phyloP scores from a whole-genome alignment of 1,140 invertebrate species.

The Drosophila cardini region DNA sequence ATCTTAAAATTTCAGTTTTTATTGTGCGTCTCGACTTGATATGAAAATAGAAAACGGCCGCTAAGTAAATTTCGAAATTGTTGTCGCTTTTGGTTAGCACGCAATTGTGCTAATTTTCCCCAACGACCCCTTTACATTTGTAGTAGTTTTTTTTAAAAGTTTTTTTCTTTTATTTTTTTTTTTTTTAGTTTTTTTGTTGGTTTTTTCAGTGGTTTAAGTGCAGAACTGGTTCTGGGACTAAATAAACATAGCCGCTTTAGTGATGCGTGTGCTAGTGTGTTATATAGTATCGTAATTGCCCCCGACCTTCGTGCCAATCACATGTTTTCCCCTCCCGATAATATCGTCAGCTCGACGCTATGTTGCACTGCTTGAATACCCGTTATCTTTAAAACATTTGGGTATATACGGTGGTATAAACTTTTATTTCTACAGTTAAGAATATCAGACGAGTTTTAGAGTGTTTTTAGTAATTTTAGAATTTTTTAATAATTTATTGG shows the following conservation, averaged over 20 bases:
- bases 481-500: too few species aligned
- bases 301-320: slow-evolving; percentile 48
- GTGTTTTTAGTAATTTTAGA: too few species aligned
- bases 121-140: slow-evolving; percentile 36
- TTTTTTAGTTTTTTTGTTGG: slow-evolving; percentile 25
- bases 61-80: slow-evolving; percentile 40
- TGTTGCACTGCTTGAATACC: background rate
- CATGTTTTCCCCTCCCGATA: slow-evolving; percentile 24
- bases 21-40: slow-evolving; percentile 11
- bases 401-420: too few species aligned
- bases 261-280: slow-evolving; percentile 16
- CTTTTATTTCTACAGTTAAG: too few species aligned
- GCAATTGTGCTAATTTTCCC: slow-evolving; percentile 51
- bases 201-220: slow-evolving; percentile 57
- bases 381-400: too few species aligned
- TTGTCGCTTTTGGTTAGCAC: slow-evolving; percentile 52
- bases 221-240: slow-evolving; percentile 54
- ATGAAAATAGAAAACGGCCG: slow-evolving; percentile 52
- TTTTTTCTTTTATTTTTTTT: slow-evolving; percentile 16
- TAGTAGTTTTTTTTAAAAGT: slow-evolving; percentile 16
- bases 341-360: slow-evolving; percentile 20
- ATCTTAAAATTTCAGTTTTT: slow-evolving; percentile 11
- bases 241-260: slow-evolving; percentile 17
- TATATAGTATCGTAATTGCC: slow-evolving; percentile 13
- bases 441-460: too few species aligned